These are phyloP conservation scores for Rafetus swinhoei DNA, from an alignment of 2,113 vertebrate genomes.

Conservation along the genomic window DNA sequence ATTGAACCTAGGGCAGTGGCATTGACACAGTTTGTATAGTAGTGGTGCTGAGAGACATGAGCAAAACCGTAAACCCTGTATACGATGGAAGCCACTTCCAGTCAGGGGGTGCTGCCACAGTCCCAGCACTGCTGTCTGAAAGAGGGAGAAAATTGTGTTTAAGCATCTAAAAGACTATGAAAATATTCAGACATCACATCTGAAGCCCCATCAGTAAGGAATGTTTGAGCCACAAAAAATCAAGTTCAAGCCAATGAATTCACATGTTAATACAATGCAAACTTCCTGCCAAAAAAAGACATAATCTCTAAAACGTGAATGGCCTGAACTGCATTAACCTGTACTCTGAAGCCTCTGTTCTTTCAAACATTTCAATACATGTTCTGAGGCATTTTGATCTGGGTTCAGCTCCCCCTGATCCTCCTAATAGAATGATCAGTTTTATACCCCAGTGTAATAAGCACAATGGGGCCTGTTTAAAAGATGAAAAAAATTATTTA, in stretches of 20 bases:
- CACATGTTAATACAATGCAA: neutral
- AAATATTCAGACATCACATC: neutral
- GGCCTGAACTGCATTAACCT: neutral
- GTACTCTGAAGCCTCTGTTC: neutral
- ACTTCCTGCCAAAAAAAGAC: neutral
- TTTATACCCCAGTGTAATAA: neutral
- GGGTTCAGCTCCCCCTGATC: neutral
- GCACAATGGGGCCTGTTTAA: neutral
- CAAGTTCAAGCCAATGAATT: neutral
- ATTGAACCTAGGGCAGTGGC: accelerated
- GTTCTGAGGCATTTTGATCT: constrained; percentile 38
- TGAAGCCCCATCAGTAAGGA: neutral
- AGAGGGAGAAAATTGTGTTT: accelerated
- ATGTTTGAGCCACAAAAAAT: neutral
- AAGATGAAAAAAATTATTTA: neutral
- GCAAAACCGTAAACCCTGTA: too few species aligned
- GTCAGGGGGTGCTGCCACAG: too few species aligned
- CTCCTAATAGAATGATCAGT: neutral
- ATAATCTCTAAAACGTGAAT: accelerated
- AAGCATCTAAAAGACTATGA: accelerated
- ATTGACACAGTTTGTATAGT: too few species aligned
- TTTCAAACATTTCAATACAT: constrained; percentile 36
- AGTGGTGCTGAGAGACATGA: too few species aligned
- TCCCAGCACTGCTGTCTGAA: neutral
- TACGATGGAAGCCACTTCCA: too few species aligned